Evolutionary conservation across 2,797 vertebrate genomes (phyloP).

Genomic region (Erithacus rubecula): DNA sequence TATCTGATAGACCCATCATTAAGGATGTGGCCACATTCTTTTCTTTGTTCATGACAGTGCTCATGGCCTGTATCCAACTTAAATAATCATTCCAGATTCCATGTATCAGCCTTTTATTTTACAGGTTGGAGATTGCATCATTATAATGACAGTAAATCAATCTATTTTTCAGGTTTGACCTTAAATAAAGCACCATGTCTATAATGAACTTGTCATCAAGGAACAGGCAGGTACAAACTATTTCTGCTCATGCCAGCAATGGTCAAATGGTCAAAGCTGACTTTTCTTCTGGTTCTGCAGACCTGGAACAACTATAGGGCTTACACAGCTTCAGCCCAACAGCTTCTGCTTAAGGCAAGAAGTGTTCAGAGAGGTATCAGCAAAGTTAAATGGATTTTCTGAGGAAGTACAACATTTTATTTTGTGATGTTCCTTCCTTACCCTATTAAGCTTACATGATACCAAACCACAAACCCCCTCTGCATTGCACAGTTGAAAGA

Average conservation of each 20-base stretch:
- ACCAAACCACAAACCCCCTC: background rate
- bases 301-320: background rate
- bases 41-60: background rate
- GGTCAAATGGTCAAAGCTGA: background rate
- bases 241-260: background rate
- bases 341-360: background rate
- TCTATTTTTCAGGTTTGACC: background rate
- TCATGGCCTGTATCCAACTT: background rate
- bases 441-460: background rate
- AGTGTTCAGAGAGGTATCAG: background rate
- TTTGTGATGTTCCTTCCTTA: conserved; percentile 1
- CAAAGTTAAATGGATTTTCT: background rate
- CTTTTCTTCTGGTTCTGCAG: background rate
- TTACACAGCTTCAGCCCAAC: background rate
- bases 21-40: background rate
- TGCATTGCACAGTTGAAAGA: background rate
- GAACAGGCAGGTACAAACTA: background rate
- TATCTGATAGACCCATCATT: background rate
- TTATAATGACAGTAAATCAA: background rate
- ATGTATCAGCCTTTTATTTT: background rate
- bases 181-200: background rate
- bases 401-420: background rate
- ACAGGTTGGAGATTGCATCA: background rate
- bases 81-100: background rate
- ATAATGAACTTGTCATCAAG: background rate